Percentiles rank a stretch among this genome's conserved stretches.
Conservation (phyloP, 2,888 invertebrate species). For the Cheilosia scutellata region DNA sequence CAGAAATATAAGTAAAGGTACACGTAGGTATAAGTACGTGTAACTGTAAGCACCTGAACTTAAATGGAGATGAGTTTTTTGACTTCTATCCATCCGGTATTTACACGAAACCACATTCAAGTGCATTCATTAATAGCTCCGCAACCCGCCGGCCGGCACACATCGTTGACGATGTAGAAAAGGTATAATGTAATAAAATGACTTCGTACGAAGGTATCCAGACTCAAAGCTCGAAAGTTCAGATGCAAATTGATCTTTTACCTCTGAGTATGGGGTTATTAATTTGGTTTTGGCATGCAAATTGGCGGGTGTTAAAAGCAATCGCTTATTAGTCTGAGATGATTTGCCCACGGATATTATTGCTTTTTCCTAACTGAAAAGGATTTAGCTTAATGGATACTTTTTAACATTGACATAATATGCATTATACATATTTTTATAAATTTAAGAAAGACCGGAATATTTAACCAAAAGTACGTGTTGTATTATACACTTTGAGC, state of each 20-base stretch:
- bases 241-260: conserved; percentile 21
- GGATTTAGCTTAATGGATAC: no score
- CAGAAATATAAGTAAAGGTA: neutral
- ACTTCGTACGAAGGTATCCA: neutral
- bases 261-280: neutral
- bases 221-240: conserved; percentile 13
- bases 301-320: neutral
- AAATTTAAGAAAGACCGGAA: no score
- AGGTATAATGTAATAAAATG: neutral
- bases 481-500: no score
- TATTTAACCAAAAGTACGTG: no score
- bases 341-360: neutral
- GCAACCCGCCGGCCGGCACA: neutral
- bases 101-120: conserved; percentile 53
- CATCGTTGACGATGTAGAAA: neutral
- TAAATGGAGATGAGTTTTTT: conserved; percentile 42
- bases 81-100: conserved; percentile 22
- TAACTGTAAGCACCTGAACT: conserved; percentile 14
- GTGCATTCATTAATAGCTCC: conserved; percentile 22
- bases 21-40: neutral
- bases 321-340: neutral
- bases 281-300: neutral
- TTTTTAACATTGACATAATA: no score
- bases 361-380: no score
- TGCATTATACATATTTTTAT: no score